phyloP scores from a whole-genome alignment of 2,888 invertebrate genomes.

The Amblyteles armatorius region DNA sequence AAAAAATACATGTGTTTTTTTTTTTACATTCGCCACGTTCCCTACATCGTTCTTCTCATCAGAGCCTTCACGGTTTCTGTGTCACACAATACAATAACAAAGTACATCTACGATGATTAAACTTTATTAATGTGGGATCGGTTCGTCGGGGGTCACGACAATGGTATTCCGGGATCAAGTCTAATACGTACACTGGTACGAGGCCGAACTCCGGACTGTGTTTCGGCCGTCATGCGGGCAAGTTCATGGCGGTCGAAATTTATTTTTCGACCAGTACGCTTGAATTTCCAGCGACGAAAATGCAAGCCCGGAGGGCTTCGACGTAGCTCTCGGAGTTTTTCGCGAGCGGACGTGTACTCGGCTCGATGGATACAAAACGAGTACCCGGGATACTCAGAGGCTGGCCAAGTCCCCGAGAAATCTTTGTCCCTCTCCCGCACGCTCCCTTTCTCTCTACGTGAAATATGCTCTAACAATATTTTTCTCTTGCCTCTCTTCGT shows the following conservation, averaged over 20 bases:
- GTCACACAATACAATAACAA: neutral
- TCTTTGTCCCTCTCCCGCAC: neutral
- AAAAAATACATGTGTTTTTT: neutral
- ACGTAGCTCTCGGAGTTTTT: neutral
- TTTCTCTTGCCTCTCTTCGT: conserved; percentile 20
- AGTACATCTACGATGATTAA: conserved; percentile 3
- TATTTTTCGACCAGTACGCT: neutral
- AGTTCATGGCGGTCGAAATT: conserved; percentile 3
- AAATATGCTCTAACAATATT: conserved; percentile 5
- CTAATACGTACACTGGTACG: conserved; percentile 1
- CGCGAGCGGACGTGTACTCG: conserved; percentile 1
- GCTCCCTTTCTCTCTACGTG: conserved; percentile 36
- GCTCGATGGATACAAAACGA: conserved; percentile 19
- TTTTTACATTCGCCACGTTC: neutral
- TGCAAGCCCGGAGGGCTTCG: neutral
- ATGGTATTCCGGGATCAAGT: conserved; percentile 35
- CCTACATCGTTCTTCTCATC: conserved; percentile 3
- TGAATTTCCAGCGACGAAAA: neutral
- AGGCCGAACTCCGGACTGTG: conserved; percentile 15
- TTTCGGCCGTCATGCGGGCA: conserved; percentile 50
- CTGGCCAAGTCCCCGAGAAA: conserved; percentile 1
- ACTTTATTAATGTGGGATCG: conserved; percentile 62
- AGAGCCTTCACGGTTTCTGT: neutral
- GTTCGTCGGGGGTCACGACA: conserved; percentile 36
- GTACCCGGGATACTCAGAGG: neutral